Conservation (phyloP, 2,888 invertebrate species). For the Melanophora roralis region DNA sequence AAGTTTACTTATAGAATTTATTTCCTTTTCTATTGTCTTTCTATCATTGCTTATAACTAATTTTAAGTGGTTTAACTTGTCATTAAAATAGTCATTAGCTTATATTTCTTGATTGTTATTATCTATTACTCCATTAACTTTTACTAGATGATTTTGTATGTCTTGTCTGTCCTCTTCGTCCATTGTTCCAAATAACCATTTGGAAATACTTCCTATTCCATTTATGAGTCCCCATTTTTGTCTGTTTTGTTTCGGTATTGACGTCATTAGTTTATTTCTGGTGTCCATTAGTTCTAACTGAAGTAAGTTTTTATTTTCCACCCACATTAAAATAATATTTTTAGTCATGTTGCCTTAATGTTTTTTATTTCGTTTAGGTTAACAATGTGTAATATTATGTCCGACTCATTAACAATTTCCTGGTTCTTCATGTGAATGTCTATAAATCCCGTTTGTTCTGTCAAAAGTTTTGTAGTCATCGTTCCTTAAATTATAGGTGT, state of each 20-base stretch:
- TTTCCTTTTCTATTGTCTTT: neutral
- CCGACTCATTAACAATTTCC: constrained; percentile 24
- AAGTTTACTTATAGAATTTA: constrained; percentile 45
- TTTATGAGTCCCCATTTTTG: constrained; percentile 42
- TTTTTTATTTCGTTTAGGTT: neutral
- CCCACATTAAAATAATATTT: constrained; percentile 9
- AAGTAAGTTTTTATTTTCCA: constrained; percentile 41
- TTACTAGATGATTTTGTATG: too few species aligned
- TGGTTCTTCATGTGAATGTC: constrained; percentile 45
- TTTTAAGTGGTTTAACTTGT: constrained; percentile 3
- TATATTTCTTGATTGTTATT: constrained; percentile 9
- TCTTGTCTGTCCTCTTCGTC: constrained; percentile 47
- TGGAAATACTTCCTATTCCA: constrained; percentile 41
- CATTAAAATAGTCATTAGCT: constrained; percentile 19
- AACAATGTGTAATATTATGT: constrained; percentile 46
- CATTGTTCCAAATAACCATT: constrained; percentile 52
- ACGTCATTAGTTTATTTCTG: constrained; percentile 34
- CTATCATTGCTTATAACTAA: constrained; percentile 15
- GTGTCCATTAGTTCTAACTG: constrained; percentile 28
- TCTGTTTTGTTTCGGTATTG: constrained; percentile 41
- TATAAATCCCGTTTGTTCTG: constrained; percentile 41
- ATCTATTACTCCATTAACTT: neutral
- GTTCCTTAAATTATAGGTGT: neutral
- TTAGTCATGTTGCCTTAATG: too few species aligned
- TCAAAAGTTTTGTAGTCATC: constrained; percentile 19